A percentile compares a stretch with the other conserved stretches of the same genome.
Conservation (phyloP, 2,888 invertebrate genomes). For the Phasia obesa region DNA sequence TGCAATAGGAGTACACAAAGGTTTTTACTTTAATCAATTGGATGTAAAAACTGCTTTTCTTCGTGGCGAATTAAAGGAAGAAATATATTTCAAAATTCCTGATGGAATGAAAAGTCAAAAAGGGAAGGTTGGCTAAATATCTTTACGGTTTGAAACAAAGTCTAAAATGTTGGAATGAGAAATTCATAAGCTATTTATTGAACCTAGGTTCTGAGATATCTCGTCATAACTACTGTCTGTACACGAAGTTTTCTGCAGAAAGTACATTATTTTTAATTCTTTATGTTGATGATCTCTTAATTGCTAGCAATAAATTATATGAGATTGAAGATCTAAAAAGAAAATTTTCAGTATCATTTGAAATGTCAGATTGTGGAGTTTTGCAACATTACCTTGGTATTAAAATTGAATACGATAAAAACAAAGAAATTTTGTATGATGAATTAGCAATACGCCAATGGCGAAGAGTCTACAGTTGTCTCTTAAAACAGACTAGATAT, state of each 20-base stretch:
- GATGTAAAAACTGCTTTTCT: too few relatives aligned
- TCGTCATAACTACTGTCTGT: background rate
- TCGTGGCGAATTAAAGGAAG: too few relatives aligned
- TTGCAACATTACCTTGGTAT: too few relatives aligned
- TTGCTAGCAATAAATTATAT: background rate
- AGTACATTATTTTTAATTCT: too few relatives aligned
- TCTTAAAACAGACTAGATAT: background rate
- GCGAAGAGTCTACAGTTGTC: background rate
- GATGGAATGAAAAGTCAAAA: too few relatives aligned
- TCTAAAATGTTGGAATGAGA: too few relatives aligned
- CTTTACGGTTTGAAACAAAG: background rate
- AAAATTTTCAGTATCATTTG: background rate
- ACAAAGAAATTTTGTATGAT: too few relatives aligned
- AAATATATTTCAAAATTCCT: background rate
- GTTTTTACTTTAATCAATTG: too few relatives aligned
- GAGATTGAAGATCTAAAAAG: background rate
- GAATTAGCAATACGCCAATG: too few relatives aligned
- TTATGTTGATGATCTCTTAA: background rate
- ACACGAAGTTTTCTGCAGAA: too few relatives aligned
- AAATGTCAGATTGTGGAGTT: too few relatives aligned
- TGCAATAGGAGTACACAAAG: too few relatives aligned
- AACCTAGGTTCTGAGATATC: background rate
- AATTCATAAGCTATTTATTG: background rate
- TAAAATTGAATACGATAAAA: background rate
- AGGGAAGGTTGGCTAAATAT: background rate